Conservation (phyloP, 2,797 vertebrate genomes). For the Loriculus beryllinus region DNA sequence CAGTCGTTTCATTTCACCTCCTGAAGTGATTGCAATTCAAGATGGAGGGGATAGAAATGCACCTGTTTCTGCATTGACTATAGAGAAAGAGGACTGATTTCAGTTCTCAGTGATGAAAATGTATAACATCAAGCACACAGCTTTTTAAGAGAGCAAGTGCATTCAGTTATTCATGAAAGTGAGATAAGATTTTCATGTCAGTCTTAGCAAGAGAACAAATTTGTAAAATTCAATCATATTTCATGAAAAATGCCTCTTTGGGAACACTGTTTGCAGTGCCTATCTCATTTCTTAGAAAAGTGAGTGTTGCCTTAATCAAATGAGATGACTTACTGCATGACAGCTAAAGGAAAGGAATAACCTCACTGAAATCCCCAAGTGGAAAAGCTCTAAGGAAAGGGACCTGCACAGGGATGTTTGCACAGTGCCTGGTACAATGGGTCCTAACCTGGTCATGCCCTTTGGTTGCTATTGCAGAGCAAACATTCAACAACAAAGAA, state of each 20-base stretch:
- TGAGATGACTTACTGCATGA: neutral
- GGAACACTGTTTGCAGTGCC: neutral
- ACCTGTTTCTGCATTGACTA: neutral
- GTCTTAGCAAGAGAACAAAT: neutral
- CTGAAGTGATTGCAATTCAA: neutral
- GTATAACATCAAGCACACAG: fast-evolving
- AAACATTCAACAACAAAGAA: constrained; percentile 52
- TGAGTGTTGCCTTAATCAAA: neutral
- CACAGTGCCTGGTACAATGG: constrained; percentile 48
- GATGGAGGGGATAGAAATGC: neutral
- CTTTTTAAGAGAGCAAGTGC: neutral
- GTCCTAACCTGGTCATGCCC: constrained; percentile 58
- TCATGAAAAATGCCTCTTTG: neutral
- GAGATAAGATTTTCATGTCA: neutral
- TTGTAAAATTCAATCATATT: neutral
- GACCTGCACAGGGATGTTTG: constrained; percentile 19
- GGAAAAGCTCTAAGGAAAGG: neutral
- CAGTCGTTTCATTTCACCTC: neutral
- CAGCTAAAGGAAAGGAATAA: neutral
- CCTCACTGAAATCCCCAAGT: neutral
- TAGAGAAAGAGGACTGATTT: neutral
- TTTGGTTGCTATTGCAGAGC: constrained; percentile 44
- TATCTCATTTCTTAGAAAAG: neutral
- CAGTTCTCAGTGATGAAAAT: neutral
- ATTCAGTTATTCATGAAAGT: neutral